phyloP scores from a whole-genome alignment of 1,140 invertebrate species.

The Calosoma granatense region DNA sequence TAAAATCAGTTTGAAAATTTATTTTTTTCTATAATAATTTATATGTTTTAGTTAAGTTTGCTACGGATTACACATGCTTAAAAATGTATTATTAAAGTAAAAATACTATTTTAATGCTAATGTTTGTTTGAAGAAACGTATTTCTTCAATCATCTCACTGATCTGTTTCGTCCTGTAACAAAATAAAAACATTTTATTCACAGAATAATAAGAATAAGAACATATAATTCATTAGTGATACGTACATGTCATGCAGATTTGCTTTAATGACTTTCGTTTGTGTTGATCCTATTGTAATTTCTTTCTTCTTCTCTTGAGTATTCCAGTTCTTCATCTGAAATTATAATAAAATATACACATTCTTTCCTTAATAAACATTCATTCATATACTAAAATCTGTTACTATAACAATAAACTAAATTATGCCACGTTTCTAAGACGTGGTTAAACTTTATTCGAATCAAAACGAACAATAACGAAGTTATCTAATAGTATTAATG shows the following conservation, averaged over 20 bases:
- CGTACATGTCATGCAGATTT: slow-evolving; percentile 43
- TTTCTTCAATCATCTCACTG: slow-evolving; percentile 28
- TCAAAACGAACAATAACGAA: too few species aligned
- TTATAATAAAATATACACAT: slow-evolving; percentile 16
- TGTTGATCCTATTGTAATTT: slow-evolving; percentile 37
- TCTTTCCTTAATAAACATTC: too few species aligned
- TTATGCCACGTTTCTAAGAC: too few species aligned
- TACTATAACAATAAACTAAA: too few species aligned
- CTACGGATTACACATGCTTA: too few species aligned
- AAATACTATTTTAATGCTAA: neutral
- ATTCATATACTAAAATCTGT: too few species aligned
- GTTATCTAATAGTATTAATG: too few species aligned
- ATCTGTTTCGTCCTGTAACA: slow-evolving; percentile 30
- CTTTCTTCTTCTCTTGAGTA: slow-evolving; percentile 37
- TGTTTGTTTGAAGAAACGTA: slow-evolving; percentile 10
- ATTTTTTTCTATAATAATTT: too few species aligned
- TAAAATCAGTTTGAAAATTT: too few species aligned
- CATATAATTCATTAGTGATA: slow-evolving; percentile 21
- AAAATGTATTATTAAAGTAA: neutral
- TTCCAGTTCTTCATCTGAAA: slow-evolving; percentile 40
- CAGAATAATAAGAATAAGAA: slow-evolving; percentile 14
- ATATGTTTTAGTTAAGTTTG: too few species aligned
- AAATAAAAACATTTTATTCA: slow-evolving; percentile 19
- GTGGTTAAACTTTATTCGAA: too few species aligned
- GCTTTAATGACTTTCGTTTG: slow-evolving; percentile 42